A percentile compares a stretch with the other conserved stretches of the same genome.
These are phyloP conservation scores for Trachurus trachurus DNA, from an alignment of 2,797 vertebrate species.

Conservation along the genomic window DNA sequence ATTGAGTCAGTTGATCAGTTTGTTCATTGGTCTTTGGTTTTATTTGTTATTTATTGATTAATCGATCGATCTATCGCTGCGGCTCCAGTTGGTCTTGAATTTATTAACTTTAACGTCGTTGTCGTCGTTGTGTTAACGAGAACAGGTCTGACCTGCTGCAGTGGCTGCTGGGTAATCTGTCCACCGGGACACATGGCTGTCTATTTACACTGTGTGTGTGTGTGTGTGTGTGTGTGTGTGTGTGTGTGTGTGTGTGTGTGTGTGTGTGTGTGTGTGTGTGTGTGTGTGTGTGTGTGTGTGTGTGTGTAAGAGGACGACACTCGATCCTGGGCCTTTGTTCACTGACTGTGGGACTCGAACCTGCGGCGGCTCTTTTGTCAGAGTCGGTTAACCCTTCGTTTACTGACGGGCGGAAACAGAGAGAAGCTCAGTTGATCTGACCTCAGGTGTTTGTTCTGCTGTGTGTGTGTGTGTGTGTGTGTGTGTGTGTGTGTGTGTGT, in stretches of 20 bases:
- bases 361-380: conserved; percentile 49
- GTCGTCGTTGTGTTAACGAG: too few species aligned
- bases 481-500: too few species aligned
- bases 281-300: too few species aligned
- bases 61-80: too few species aligned
- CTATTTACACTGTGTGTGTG: conserved; percentile 31
- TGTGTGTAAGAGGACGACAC: conserved; percentile 33
- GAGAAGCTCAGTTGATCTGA: conserved; percentile 5
- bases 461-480: too few species aligned
- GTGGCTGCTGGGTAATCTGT: conserved; percentile 45
- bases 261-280: too few species aligned
- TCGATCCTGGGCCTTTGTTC: conserved; percentile 64
- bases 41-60: too few species aligned
- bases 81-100: not conserved
- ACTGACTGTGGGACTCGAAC: conserved; percentile 38
- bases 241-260: too few species aligned
- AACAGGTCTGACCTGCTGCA: conserved; percentile 8
- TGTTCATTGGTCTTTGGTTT: too few species aligned
- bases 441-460: too few species aligned
- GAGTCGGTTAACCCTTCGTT: conserved; percentile 22
- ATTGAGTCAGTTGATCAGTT: too few species aligned
- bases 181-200: conserved; percentile 43
- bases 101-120: not conserved
- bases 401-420: conserved; percentile 26
- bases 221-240: too few species aligned